Evolutionary conservation across 2,888 invertebrate genomes (phyloP), one percentile per base, ranked within the genome.

Genomic region (Microctonus hyperodae): DNA sequence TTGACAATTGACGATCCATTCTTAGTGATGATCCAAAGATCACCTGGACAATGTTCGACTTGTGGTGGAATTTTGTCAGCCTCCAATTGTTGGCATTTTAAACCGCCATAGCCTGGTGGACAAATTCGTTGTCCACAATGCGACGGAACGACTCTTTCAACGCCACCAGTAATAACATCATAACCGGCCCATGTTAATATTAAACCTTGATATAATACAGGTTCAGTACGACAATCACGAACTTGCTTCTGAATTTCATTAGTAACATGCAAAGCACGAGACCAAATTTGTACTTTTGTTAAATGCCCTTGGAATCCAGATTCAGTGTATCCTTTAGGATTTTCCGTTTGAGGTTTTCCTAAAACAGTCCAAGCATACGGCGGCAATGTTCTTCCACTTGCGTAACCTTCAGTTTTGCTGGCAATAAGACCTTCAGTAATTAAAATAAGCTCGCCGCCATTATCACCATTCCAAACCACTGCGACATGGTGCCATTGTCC

Each of bases 401-500:
- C 95, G 76, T 96, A 97, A 70, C 94, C 94, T 83, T 93, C 94
- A 71, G 94, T 90, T 83, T 94, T 95, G 83, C 95, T 97, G 33
- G 97, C 95, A 72, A 97, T 95, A 58, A 97, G 88, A 51, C 97
- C 96, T 87, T 98, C 97, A n/a, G 97, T 97, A 60, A 97, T 94
- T 25, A 98, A 87, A 64, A 94, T 94, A 53, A 97, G 86, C 81
- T 93, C 92, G 22, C 96, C 96, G 5, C 93, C 92, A 64, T 91
- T 91, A 68, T 88, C 89, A 44, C 96, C 95, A 79, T 95, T 93
- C 97, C 97, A 97, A n/a, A 96, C 92, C 62, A 98, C 88, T 44
- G 96, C 95, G 33, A 97, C 91, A 79, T 97, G 96, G 86, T 97
- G 97, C 97, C 97, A 97, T 80, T 95, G 95, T 3, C 96, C 97